Base-by-base conservation (phyloP, 2,797 vertebrate genomes). In the Enteromius radiatus region DNA sequence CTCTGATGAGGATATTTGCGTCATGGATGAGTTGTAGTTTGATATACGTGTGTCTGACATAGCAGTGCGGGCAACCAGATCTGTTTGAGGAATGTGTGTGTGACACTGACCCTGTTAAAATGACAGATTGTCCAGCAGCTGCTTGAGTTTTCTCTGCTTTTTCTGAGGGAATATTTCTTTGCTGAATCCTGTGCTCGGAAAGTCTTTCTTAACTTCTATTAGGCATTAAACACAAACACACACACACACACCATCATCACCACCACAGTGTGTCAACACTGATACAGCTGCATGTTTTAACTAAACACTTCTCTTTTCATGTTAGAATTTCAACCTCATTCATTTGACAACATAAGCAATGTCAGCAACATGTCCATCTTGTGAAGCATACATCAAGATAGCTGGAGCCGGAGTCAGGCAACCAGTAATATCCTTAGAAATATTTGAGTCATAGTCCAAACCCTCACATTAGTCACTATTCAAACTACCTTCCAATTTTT, bases 111-210 rank as follows among this genome's bases (percentile, higher is more conserved):
- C 94, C 93, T 74, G 94, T 91, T 89, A 93, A 91, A 95, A 94
- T 96, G 95, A 96, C 94, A 96, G 93, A 96, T 95, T 94, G 92
- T 93, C 90, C 89, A 90, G 92, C 95, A 96, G 96, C 94, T 97
- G 47, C 73, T 69, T 26, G 10, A 21, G 36, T 28, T 17, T 76
- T n/a, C 56, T 67, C 31, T 52, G 45, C 6, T 41, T 49, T 36
- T 81, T 47, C n/a, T 43, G 23, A 54, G 45, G 45, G 23, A 41
- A 75, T 23, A 75, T 81, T 75, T 73, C 41, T 31, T 33, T 64
- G 15, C 19, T 70, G 17, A 70, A 33, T 70, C 36, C 11, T 73
- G 28, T 74, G n/a, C 38, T 61, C 4, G 89, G 82, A 84, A 78
- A 84, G n/a, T 43, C 45, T 47, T 65, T 77, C 45, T 31, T 78